Evolutionary conservation across 2,797 vertebrate species (phyloP), one percentile per base, ranked within the genome.

Genomic region (Poliocrania exsul): DNA sequence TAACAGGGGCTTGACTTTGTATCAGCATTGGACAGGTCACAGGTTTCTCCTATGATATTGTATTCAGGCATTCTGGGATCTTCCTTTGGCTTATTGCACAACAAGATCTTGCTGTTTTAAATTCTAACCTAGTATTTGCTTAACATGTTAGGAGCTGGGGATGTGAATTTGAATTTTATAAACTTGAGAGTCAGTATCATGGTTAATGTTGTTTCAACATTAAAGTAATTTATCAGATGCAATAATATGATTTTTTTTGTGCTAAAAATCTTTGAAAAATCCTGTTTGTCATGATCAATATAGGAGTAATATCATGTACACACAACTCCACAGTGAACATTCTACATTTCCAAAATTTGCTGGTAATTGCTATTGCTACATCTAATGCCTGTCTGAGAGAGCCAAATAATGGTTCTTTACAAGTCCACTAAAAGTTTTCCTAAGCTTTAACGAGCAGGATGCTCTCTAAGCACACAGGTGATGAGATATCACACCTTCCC

Each of bases 131-230:
- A 20, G 12, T 40, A 56, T 65, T 84, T 89, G 47, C 60, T 79
- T 88, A 81, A 69, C 53, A 6, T 9, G 29, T 51, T 67, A 65
- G 5, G 15, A 74, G 70, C 51, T 70, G 29, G 19, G 28, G 38
- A 65, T 80, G 64, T 74, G 40, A 81, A 91, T 81, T 57, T 56
- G 47, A 88, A 92, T 87, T 88, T 66, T 56, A 49, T 92, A 87
- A 78, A 69, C 33, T 13, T 29, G 16, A 54, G 50, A 40, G 19
- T 6, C 18, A 31, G 20, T 83, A 44, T 42, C 9, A 3, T 0
- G 1, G 70, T 50, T 65, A 31, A 42, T 2, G 2, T 49, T 49
- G 47, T 82, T 86, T 80, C 40, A 65, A 71, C 71, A n/a, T 6
- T 20, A 10, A 78, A 75, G 29, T 46, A 6, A 54, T 47, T 58